These are phyloP conservation scores for Marmota flaviventris DNA, from an alignment of 2,113 vertebrate genomes.

Conservation along the genomic window DNA sequence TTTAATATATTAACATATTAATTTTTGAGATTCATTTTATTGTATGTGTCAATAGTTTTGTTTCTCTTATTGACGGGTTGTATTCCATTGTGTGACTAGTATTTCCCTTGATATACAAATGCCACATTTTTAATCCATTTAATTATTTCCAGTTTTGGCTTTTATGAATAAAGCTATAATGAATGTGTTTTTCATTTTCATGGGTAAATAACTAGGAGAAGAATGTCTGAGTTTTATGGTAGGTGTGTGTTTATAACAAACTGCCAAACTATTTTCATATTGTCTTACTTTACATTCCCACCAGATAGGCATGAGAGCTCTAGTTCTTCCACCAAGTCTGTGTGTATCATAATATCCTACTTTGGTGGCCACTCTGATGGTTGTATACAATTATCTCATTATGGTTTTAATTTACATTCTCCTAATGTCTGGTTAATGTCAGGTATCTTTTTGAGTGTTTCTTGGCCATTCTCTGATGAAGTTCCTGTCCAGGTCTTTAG, in stretches of 20 bases:
- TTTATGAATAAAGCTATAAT: neutral
- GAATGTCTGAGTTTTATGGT: neutral
- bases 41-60: neutral
- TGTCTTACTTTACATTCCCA: neutral
- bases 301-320: neutral
- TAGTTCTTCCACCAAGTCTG: neutral
- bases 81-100: neutral
- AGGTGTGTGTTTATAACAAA: neutral
- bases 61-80: neutral
- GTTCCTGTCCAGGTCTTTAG: neutral
- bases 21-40: neutral
- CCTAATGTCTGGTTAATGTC: neutral
- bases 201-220: neutral
- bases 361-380: neutral
- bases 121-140: neutral
- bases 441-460: neutral
- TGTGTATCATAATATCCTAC: neutral
- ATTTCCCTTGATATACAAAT: neutral
- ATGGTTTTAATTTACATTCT: constrained; percentile 25
- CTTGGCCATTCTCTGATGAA: neutral
- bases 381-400: neutral
- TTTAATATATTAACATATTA: neutral
- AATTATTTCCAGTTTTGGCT: constrained; percentile 39
- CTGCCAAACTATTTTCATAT: neutral
- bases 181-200: neutral